A percentile compares a stretch with the other conserved stretches of the same genome.
Conservation (phyloP, 23 tunicate species). For the Oikopleura vanhoeffeni region DNA sequence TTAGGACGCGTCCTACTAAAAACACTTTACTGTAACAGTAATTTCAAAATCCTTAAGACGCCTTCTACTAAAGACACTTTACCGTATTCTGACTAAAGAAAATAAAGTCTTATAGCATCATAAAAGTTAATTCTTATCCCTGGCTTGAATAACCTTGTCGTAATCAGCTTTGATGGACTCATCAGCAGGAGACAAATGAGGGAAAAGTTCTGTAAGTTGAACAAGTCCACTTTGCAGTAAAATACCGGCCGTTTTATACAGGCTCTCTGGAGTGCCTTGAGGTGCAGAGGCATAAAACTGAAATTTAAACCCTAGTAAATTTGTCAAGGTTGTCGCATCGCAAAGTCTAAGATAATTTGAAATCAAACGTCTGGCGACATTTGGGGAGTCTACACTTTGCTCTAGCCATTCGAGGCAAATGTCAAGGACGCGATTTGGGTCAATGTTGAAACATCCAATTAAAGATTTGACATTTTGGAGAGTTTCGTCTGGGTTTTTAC, state of each 20-base stretch:
- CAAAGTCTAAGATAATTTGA: slow-evolving; percentile 48
- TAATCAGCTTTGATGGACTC: slow-evolving; percentile 31
- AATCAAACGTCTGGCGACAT: not conserved
- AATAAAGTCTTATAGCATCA: no score
- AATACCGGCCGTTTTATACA: slow-evolving; percentile 65
- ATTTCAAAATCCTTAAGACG: no score
- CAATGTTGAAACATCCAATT: slow-evolving; percentile 96
- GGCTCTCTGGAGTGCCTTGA: slow-evolving; percentile 39
- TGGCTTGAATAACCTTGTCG: slow-evolving; percentile 34
- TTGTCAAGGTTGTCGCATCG: slow-evolving; percentile 66
- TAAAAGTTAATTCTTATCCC: no score
- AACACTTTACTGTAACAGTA: no score
- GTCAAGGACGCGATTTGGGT: slow-evolving; percentile 82
- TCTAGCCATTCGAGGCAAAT: slow-evolving; percentile 70
- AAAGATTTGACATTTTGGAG: slow-evolving; percentile 68
- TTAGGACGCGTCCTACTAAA: no score
- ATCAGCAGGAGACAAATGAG: slow-evolving; percentile 53
- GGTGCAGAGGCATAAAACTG: slow-evolving; percentile 26
- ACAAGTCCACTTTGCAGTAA: slow-evolving; percentile 56
- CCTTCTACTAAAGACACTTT: no score
- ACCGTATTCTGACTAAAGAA: no score
- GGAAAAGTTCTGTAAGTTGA: slow-evolving; percentile 35
- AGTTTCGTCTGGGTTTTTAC: slow-evolving; percentile 30
- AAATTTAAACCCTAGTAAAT: slow-evolving; percentile 83
- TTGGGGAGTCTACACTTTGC: not conserved